Base-by-base conservation (phyloP, 2,797 vertebrate genomes). In the Morus bassanus region DNA sequence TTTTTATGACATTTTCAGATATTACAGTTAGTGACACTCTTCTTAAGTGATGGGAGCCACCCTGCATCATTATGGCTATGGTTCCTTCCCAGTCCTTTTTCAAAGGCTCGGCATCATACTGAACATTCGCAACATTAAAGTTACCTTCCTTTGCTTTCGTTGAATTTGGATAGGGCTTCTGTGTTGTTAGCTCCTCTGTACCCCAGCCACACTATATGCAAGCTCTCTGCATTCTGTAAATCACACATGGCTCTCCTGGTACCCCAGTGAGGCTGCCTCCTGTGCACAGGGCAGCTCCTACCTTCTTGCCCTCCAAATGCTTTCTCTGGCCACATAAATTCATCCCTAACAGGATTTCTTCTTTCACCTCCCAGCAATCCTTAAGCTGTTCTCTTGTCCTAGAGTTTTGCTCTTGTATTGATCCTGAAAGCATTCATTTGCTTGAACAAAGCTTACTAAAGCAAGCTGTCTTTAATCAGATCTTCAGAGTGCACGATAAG, bases 181-280 rank as follows among this genome's bases (percentile, higher is more conserved):
- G 9, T 53, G 17, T 59, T 73, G 28, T 39, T 48, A 81, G 16
- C 35, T 61, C 8, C 43, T 89, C 60, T 1, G 0, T 39, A 39
- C 13, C 24, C 16, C 8, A 5, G 37, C 13, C 43, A 61, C 0
- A 0, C 18, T 57, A 41, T 18, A 4, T 48, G 17, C 0, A 2
- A 68, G 37, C 31, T 48, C 7, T 17, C 46, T 64, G 9, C 2
- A 3, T 18, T 11, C n/a, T 68, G 39, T 31, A 64, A 56, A 67
- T 56, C 59, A 46, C 39, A 37, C 2, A 0, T 43, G 46, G n/a
- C 27, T 60, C 8, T 41, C 25, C 43, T 39, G 35, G 30, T 68
- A 54, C 53, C 48, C 18, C 27, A 37, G 63, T 45, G 54, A 60
- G 23, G 41, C 11, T 81, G 30, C 13, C 57, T 59, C 28, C 22